These are phyloP conservation scores for Tiliqua scincoides DNA, from an alignment of 2,113 vertebrate genomes.

Conservation along the genomic window DNA sequence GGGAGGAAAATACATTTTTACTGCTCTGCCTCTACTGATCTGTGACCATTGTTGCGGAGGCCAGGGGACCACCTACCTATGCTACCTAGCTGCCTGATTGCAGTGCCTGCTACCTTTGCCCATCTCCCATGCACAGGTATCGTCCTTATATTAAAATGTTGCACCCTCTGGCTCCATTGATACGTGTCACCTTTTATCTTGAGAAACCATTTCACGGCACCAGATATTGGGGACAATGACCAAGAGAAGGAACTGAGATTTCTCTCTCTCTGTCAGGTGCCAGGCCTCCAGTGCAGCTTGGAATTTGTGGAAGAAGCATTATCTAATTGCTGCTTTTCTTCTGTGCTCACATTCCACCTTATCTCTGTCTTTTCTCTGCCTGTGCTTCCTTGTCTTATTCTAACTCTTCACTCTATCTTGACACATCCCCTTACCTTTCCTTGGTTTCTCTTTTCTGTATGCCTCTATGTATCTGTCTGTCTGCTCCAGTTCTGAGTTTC, in stretches of 20 bases:
- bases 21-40: neutral
- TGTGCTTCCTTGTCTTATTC: neutral
- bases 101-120: no score
- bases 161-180: neutral
- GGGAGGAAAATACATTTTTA: neutral
- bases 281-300: neutral
- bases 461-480: neutral
- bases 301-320: neutral
- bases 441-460: constrained; percentile 5
- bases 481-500: neutral
- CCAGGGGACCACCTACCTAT: neutral
- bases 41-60: neutral
- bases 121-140: neutral
- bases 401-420: neutral
- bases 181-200: neutral
- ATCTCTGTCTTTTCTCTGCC: neutral
- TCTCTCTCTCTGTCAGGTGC: neutral
- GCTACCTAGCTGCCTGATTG: neutral
- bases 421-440: neutral
- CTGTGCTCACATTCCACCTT: neutral
- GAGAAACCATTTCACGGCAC: neutral
- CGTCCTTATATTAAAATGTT: neutral
- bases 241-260: neutral
- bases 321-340: neutral
- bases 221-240: neutral